Evolutionary conservation across 2,113 vertebrate species (phyloP).

Genomic region (Nothocercus nigrocapillus): DNA sequence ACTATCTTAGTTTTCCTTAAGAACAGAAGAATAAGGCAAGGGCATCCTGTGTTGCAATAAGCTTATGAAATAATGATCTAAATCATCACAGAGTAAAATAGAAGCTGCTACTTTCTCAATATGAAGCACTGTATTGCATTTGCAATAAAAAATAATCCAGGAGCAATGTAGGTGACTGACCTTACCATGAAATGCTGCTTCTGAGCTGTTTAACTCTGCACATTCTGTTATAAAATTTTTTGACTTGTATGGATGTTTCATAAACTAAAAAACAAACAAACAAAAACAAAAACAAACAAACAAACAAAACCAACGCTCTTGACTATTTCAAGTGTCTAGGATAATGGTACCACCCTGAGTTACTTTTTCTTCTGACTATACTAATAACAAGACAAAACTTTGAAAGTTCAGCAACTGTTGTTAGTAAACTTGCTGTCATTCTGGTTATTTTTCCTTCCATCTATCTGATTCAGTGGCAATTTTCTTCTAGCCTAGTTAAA

Average conservation of each 20-base stretch:
- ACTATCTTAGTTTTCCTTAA: neutral
- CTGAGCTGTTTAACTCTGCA: neutral
- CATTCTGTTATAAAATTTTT: neutral
- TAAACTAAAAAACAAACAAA: neutral
- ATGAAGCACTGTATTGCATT: neutral
- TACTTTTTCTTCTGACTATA: neutral
- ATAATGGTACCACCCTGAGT: neutral
- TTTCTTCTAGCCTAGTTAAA: neutral
- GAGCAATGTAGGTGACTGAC: neutral
- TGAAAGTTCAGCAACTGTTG: neutral
- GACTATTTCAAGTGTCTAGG: neutral
- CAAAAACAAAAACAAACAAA: neutral
- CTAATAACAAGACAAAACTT: neutral
- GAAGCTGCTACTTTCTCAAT: accelerated
- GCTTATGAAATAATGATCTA: neutral
- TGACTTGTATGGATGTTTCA: neutral
- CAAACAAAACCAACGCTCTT: neutral
- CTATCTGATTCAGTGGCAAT: neutral
- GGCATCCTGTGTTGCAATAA: neutral
- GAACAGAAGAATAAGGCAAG: neutral
- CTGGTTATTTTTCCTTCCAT: neutral
- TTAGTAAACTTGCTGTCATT: neutral
- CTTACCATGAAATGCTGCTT: neutral
- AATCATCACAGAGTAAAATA: neutral
- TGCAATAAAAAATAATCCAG: neutral